Evolutionary conservation across 2,797 vertebrate genomes (phyloP), one percentile per base, ranked within the genome.

Genomic region (Pipistrellus kuhlii): DNA sequence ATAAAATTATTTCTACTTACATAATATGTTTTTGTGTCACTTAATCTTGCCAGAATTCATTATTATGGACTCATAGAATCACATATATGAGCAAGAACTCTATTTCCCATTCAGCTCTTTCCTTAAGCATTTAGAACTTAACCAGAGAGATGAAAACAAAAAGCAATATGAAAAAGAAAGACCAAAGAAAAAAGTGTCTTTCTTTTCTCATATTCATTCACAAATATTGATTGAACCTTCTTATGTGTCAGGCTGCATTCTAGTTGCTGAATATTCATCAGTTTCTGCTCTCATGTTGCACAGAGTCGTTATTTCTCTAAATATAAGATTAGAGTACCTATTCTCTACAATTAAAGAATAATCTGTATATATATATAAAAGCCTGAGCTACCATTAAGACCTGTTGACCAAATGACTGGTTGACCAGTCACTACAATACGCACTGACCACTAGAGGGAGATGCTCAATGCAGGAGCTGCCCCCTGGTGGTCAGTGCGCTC

Each of bases 161-260:
- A 71, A 27, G 1, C 11, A 32, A 73, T 3, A 44, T 55, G 12
- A 90, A 75, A 88, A 20, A 20, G 9, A 93, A 93, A 95, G 17
- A 57, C 5, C 27, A 81, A 81, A 66, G 30, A 66, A 91, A 86
- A 55, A 12, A 46, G 46, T 44, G 20, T 4, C 2, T 69, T 48
- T 88, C 30, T 46, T 53, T 86, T 85, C 48, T 71, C 30, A 13
- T 93, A 44, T 41, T 41, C 14, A 76, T 81, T 92, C 66, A 83
- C 41, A 75, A 77, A 66, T 68, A 32, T n/a, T 81, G 75, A 44
- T 2, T 89, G 51, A 77, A 71, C 46, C 10, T 1, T 88, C 30
- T 76, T 86, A 59, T 30, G 20, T 9, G 1, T 14, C 14, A 81
- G 30, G 7, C 1, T 55, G 13, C 69, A 1, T 12, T 77, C 6